Evolutionary conservation across 2,888 invertebrate genomes (phyloP), one percentile per base, ranked within the genome.

Genomic region (Latheticus oryzae): DNA sequence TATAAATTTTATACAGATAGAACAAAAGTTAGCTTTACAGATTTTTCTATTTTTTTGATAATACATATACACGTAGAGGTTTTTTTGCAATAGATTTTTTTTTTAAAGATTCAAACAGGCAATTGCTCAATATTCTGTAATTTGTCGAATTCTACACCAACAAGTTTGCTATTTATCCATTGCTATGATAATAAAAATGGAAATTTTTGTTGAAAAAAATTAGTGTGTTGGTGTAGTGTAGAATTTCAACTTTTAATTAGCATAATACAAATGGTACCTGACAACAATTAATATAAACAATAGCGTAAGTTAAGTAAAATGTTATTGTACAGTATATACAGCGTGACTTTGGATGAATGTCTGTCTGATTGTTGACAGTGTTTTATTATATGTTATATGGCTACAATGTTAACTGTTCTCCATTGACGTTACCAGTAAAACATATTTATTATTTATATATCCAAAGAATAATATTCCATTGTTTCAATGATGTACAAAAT

Each of bases 321-420:
- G 60, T 57, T 62, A 58, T 63, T 65, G 67, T 67, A 65, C 62
- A 67, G 62, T 63, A 61, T 62, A 61, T 60, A 50, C 13, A n/a
- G n/a, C n/a, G n/a, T n/a, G n/a, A n/a, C n/a, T 42, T 19, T 33
- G 42, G 13, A 58, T 65, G 63, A 60, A 53, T 65, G 59, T 62
- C 53, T 62, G 61, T 66, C 64, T 69, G 68, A 59, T 69, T 71
- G 69, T 71, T 71, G n/a, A 62, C 65, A 64, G 66, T 64, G 62
- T 67, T 69, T 64, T 67, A 50, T 68, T 51, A 63, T 66, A 68
- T 69, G 66, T 68, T 69, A 70, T 62, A 67, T 65, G 57, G 64
- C 60, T 69, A 67, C 66, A 68, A 70, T 72, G 71, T 72, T 73
- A 68, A 68, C 70, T 71, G 71, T 72, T 70, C 65, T 70, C 64